Evolutionary conservation across 2,113 vertebrate genomes (phyloP), one percentile per base, ranked within the genome.

Genomic region (Brachionichthys hirsutus): DNA sequence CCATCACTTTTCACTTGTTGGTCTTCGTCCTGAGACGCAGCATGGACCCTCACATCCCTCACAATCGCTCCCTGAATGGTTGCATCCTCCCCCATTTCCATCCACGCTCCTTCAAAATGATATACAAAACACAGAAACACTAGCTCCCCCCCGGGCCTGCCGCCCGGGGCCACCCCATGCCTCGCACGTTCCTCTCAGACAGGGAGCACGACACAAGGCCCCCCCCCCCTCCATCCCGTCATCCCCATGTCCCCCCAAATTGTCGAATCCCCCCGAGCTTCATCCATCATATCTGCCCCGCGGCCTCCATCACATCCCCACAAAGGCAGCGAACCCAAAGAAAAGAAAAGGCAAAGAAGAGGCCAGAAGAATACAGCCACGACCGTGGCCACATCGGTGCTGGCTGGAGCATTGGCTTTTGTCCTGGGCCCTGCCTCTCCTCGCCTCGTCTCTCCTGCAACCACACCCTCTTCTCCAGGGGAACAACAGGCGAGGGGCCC

Each of bases 281-380:
- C 88, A 89, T 88, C 85, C 86, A 89, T 88, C 88, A 88, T 88
- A 88, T 84, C 75, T 78, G 71, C 73, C 77, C 79, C 75, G 82
- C 60, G 49, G 81, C 73, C 73, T 81, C 70, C 78, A 86, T 80
- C 84, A 56, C 55, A 18, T 77, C 62, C 52, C 57, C 59, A 89
- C 83, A 90, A 88, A 87, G 62, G 83, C 62, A 50, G 55, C 75
- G 38, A 74, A 48, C 36, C 55, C 43, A 75, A 85, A 87, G 81
- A 85, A 85, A 83, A 85, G 81, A 87, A 87, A 86, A 83, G 67
- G 54, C 67, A 67, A 75, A 81, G 75, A 72, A 67, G 51, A 76
- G 49, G 50, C 40, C 52, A 73, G 81, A 81, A 82, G 83, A 83
- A 85, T 88, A 90, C 78, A 71, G 54, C 87, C 77, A 80, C 88